These are phyloP conservation scores for Rhineura floridana DNA, from an alignment of 2,113 vertebrate genomes.

Conservation along the genomic window DNA sequence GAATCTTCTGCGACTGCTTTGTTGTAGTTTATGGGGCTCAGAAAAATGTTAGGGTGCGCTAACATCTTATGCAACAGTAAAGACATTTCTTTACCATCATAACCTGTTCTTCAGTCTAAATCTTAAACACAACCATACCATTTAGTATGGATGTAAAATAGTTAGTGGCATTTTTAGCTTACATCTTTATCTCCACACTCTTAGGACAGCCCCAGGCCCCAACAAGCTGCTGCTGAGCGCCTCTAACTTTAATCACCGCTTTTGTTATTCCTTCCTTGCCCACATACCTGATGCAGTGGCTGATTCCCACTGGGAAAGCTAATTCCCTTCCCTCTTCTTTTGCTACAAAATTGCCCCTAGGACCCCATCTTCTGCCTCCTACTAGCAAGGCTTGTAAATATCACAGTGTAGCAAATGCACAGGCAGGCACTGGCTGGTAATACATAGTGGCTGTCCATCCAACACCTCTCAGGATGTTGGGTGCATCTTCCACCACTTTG, in stretches of 20 bases:
- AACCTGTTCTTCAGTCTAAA: not conserved
- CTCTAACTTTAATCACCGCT: too few relatives aligned
- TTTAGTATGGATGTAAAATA: not conserved
- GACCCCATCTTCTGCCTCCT: not conserved
- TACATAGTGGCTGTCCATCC: constrained; percentile 15
- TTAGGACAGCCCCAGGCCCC: too few relatives aligned
- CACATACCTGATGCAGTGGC: not conserved
- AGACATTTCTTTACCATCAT: not conserved
- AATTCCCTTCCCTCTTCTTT: not conserved
- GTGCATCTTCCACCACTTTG: constrained; percentile 49
- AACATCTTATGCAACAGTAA: too few relatives aligned
- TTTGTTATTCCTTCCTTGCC: not conserved
- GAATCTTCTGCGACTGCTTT: not conserved
- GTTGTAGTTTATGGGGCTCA: not conserved
- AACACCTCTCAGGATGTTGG: constrained; percentile 31
- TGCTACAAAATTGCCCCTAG: not conserved
- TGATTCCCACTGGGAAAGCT: not conserved
- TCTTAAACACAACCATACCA: not conserved
- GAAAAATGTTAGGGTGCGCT: not conserved
- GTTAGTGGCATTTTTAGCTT: not conserved
- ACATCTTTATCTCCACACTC: not conserved
- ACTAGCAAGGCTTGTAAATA: not conserved
- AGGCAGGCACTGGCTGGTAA: constrained; percentile 23
- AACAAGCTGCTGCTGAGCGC: not conserved
- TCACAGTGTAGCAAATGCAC: constrained; percentile 22